Conservation (phyloP, 2,888 invertebrate species). For the Onthophagus sagittarius region DNA sequence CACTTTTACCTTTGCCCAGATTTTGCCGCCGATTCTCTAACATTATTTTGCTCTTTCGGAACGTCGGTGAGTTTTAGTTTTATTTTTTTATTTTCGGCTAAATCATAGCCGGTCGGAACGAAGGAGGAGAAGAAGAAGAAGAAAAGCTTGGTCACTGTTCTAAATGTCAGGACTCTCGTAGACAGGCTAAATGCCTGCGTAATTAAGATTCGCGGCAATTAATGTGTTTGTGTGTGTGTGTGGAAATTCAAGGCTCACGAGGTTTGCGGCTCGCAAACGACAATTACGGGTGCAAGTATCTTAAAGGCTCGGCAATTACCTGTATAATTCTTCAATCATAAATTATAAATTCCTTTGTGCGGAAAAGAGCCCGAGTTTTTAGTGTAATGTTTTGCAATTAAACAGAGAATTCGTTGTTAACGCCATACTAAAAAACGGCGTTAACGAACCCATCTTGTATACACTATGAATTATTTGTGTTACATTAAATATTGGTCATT, state of each 20-base stretch:
- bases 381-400: neutral
- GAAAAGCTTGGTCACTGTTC: neutral
- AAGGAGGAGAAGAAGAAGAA: neutral
- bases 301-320: neutral
- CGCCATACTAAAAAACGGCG: neutral
- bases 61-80: neutral
- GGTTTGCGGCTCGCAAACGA: neutral
- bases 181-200: neutral
- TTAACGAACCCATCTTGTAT: neutral
- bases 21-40: neutral
- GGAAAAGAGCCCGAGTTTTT: neutral
- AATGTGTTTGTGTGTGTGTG: neutral
- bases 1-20: neutral
- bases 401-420: neutral
- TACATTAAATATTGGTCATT: neutral
- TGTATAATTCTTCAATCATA: neutral
- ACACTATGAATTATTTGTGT: neutral
- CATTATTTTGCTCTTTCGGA: neutral
- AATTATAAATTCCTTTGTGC: neutral
- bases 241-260: neutral
- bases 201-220: slow-evolving; percentile 5
- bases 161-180: neutral
- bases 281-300: neutral
- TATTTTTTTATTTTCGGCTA: neutral
- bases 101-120: neutral